Base-by-base conservation (phyloP, 2,888 invertebrate genomes). In the Volucella inanis region DNA sequence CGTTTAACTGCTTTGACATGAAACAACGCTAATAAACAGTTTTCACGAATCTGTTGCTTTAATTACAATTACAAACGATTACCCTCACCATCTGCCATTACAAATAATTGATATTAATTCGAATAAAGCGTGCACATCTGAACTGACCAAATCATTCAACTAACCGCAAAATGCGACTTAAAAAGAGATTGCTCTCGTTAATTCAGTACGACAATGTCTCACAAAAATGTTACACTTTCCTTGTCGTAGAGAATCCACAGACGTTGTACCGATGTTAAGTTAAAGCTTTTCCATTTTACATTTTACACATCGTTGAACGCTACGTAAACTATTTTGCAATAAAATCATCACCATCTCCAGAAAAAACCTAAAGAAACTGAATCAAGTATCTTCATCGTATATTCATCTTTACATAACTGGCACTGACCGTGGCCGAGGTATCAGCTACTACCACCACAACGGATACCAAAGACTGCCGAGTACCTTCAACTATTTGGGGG, bases 361-460 rank as follows among this genome's bases (percentile, higher is more conserved):
- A 59, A 65, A 72, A 72, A 72, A 38, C 41, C 57, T 43, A 22
- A 57, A 43, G 1, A 59, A 45, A 61, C 61, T 38, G 22, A 68
- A 68, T 68, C 68, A 68, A 68, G 31, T 22, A 22, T 4, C 3
- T 0, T n/a, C n/a, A n/a, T n/a, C n/a, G 3, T 22, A 3, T 3
- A 0, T 18, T 18, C n/a, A 50, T 15, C 39, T 57, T 79, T 79
- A 72, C 47, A 54, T 79, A 79, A 79, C 14, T 8, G 89, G 88
- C 90, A 90, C 89, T 90, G 90, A 89, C 90, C 90, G 90, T 90
- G 90, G 88, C 89, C 89, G 88, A 90, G 89, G 81, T 79, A 62
- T 49, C 57, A 55, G 64, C 72, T 18, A 55, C 62, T 64, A 41
- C 45, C 43, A 52, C 6, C 11, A 22, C 22, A 45, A 31, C n/a